Base-by-base conservation (phyloP, 2,888 invertebrate species). In the Aporophyla nigra region DNA sequence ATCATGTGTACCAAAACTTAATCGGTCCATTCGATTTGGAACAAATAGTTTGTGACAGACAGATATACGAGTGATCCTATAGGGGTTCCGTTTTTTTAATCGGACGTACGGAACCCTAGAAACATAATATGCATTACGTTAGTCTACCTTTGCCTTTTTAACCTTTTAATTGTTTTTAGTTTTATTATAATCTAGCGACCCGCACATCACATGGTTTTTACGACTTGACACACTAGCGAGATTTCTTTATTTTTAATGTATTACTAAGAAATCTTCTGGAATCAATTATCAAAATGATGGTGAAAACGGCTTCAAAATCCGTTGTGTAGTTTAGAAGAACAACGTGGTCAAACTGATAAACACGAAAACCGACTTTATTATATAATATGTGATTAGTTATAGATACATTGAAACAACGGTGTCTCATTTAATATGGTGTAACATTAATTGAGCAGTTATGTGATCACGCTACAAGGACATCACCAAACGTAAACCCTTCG, bases 401-500 rank as follows among this genome's bases (percentile, higher is more conserved):
- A 53, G 49, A 51, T 33, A n/a, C 7, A 49, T 65, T 27, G 49
- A 27, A 54, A 21, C n/a, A 43, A 43, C 16, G 40, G 10, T 46
- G 19, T 62, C 19, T 27, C 46, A 7, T 59, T 53, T 72, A 68
- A 68, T 56, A 43, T 58, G 43, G 33, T 53, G n/a, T 78, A 33
- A 43, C 21, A 63, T 68, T 65, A 10, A 72, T 58, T 65, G 61
- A 65, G 80, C 46, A 66, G 61, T 66, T 66, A 80, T 79, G 54
- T 77, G 73, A 81, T 70, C 73, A 53, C 84, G 56, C 66, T 67
- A 58, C 63, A 83, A 80, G 80, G 73, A 86, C 75, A 62, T 83
- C 69, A 65, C 33, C n/a, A 56, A 62, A 67, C 62, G 46, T 56
- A 59, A 77, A 76, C 71, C 75, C 75, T 76, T 79, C 59, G 63